Conservation (phyloP, 2,113 vertebrate species). For the Capreolus pygargus region DNA sequence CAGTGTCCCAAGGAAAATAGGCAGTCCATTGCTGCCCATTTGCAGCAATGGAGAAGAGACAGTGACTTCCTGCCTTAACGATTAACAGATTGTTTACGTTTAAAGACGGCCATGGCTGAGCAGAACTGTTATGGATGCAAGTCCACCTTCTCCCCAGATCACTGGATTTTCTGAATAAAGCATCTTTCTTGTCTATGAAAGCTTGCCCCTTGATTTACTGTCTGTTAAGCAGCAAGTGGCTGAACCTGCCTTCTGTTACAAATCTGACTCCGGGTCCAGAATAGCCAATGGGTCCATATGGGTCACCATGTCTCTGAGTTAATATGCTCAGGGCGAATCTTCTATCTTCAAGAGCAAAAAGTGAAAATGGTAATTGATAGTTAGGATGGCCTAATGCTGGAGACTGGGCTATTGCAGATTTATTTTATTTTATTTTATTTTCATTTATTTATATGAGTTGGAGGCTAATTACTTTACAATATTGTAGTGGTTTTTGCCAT, state of each 20-base stretch:
- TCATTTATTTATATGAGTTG: too few relatives aligned
- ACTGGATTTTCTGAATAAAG: background rate
- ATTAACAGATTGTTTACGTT: background rate
- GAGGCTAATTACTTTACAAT: too few relatives aligned
- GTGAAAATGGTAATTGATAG: background rate
- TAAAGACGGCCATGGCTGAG: background rate
- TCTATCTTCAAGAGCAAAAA: background rate
- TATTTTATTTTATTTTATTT: too few relatives aligned
- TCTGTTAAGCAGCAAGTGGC: background rate
- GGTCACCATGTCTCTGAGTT: background rate
- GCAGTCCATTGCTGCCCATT: background rate
- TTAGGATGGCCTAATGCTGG: background rate
- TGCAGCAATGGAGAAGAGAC: background rate
- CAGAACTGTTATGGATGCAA: background rate
- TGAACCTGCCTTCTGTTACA: background rate
- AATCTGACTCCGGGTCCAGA: background rate
- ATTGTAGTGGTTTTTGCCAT: too few relatives aligned
- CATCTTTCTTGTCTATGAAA: background rate
- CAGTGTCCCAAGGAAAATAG: background rate
- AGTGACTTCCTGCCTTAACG: fast-evolving
- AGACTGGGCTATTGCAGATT: background rate
- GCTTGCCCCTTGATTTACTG: background rate
- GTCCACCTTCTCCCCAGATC: background rate
- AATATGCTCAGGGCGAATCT: background rate
- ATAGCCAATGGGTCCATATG: background rate